Conservation (phyloP, 2,797 vertebrate species). For the Gobionotothen gibberifrons region DNA sequence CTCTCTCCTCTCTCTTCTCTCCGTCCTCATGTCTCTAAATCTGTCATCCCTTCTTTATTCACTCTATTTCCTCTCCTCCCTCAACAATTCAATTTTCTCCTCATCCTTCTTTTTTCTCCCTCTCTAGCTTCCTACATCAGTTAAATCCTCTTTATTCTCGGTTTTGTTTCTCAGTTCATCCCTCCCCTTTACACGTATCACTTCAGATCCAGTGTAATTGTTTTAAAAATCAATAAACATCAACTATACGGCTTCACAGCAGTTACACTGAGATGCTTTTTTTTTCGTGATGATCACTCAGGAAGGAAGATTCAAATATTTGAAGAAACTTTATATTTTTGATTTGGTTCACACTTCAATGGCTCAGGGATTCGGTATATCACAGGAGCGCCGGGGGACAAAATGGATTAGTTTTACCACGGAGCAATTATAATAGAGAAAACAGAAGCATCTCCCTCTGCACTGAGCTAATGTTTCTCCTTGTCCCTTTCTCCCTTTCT, state of each 20-base stretch:
- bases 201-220: background rate
- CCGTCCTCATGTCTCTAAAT: conserved; percentile 62
- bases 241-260: background rate
- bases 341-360: conserved; percentile 24
- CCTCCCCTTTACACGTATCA: background rate
- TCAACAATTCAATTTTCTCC: background rate
- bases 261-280: background rate
- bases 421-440: conserved; percentile 30
- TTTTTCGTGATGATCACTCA: background rate
- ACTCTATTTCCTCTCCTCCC: conserved; percentile 24
- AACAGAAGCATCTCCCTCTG: conserved; percentile 18
- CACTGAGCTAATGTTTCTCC: conserved; percentile 1
- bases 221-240: conserved; percentile 2
- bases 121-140: background rate
- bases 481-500: background rate
- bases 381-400: conserved; percentile 29
- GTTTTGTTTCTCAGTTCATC: background rate
- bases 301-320: background rate
- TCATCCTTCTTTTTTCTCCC: background rate
- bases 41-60: conserved; percentile 51
- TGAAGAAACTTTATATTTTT: background rate
- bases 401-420: conserved; percentile 46
- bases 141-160: background rate
- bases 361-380: conserved; percentile 18
- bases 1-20: conserved; percentile 32